These are phyloP conservation scores for Periophthalmus modestus DNA, from an alignment of 2,113 vertebrate species.

Conservation along the genomic window DNA sequence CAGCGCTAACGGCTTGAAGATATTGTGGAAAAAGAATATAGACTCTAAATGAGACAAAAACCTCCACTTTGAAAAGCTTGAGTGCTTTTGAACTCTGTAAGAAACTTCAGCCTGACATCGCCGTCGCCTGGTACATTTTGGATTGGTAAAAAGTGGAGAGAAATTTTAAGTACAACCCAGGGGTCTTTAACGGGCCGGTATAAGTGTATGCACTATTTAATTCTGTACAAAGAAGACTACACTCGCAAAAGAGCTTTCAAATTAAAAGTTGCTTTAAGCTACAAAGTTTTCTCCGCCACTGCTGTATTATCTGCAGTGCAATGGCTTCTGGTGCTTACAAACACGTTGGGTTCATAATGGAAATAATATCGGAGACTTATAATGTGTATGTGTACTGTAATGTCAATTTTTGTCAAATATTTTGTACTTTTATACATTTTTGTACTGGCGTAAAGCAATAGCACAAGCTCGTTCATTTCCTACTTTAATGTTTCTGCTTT, in stretches of 20 bases:
- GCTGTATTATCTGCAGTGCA: not conserved
- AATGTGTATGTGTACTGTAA: conserved; percentile 2
- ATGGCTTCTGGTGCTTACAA: not conserved
- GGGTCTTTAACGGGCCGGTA: not conserved
- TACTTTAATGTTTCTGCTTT: not conserved
- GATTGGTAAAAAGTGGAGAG: not conserved
- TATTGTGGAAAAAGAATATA: conserved; percentile 30
- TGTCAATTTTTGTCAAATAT: conserved; percentile 1
- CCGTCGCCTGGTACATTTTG: conserved; percentile 10
- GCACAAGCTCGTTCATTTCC: not conserved
- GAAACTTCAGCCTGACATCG: conserved; percentile 6
- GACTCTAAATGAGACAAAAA: conserved; percentile 51
- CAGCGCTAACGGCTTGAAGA: conserved; percentile 25
- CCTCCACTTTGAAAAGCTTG: conserved; percentile 10
- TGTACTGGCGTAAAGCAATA: not conserved
- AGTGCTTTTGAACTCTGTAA: conserved; percentile 29
- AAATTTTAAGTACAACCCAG: conserved; percentile 9
- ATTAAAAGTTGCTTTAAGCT: not conserved
- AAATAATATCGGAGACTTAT: not conserved
- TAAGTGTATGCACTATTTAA: conserved; percentile 1
- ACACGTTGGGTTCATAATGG: not conserved
- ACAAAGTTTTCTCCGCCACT: not conserved
- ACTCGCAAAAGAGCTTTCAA: not conserved
- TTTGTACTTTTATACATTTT: conserved; percentile 2
- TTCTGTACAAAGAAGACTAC: conserved; percentile 2